Conservation (phyloP, 2,888 invertebrate species). For the Trachelus stipa region DNA sequence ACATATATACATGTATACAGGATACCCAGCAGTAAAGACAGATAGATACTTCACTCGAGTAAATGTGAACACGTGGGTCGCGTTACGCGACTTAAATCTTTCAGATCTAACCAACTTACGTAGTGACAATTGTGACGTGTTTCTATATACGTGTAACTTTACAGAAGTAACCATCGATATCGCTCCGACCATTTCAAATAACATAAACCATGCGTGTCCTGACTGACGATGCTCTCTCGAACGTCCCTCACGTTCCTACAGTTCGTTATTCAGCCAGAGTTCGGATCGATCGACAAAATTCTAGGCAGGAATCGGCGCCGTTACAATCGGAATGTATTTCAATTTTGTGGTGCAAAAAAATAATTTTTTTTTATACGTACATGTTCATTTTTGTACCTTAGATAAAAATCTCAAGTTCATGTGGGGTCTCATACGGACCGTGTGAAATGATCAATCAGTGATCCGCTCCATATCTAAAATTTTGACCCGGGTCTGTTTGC, state of each 20-base stretch:
- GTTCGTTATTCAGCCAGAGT: neutral
- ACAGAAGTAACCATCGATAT: neutral
- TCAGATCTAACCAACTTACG: neutral
- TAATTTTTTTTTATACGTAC: too few species aligned
- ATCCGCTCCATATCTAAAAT: too few species aligned
- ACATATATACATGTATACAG: neutral
- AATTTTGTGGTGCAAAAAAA: neutral
- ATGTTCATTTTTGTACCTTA: too few species aligned
- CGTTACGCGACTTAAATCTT: neutral
- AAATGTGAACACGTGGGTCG: neutral
- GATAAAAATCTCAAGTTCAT: too few species aligned
- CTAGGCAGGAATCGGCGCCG: neutral
- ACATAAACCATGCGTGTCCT: constrained; percentile 1
- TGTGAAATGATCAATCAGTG: too few species aligned
- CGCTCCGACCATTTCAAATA: constrained; percentile 1
- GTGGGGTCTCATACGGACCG: too few species aligned
- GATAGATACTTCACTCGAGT: neutral
- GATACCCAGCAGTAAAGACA: neutral
- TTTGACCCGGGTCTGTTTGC: too few species aligned
- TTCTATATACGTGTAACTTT: neutral
- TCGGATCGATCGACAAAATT: neutral
- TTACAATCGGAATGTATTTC: neutral
- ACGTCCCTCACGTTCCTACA: neutral
- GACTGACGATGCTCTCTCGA: neutral
- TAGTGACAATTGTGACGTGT: neutral